Base-by-base conservation (phyloP, 2,797 vertebrate genomes). In the Glyptemys insculpta region DNA sequence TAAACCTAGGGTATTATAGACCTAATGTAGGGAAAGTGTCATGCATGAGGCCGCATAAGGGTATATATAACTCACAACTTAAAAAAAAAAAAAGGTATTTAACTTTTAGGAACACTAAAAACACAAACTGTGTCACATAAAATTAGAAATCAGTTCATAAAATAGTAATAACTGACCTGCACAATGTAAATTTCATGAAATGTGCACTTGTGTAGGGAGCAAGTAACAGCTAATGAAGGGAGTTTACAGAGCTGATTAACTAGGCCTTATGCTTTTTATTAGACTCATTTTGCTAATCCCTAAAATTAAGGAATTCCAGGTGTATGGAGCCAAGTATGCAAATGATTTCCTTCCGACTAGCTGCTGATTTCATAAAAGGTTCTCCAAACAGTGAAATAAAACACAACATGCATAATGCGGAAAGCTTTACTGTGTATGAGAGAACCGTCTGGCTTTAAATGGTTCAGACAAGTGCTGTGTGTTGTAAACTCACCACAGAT, bases 261-360 rank as follows among this genome's bases (percentile, higher is more conserved):
- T 96, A 98, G 98, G 95, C 96, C 95, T 97, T 97, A 97, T 96
- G 96, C 87, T 96, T 98, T 98, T 98, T 98, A 98, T 98, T 98
- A 97, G 98, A 97, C 98, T 98, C 98, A 98, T 98, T 98, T 97
- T 97, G 95, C 96, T 98, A 98, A 98, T 98, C 97, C 97, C 94
- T 96, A 97, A 98, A 98, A 98, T 98, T 97, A 98, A 98, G 98
- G 98, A 97, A 98, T 98, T 98, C 98, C 98, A 98, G 98, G 98
- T 98, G 98, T 97, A 96, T 92, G 95, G 97, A 97, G 98, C 98
- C 98, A 98, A 98, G 98, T 98, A 98, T 98, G 98, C 98, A 98
- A 98, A 98, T 98, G 86, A 98, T 97, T 98, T 98, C 98, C 97
- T 98, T 98, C 98, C 97, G 80, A 95, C 96, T 96, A 92, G 96